Base-by-base conservation (phyloP, 1,140 invertebrate species). In the Pissodes strobi region DNA sequence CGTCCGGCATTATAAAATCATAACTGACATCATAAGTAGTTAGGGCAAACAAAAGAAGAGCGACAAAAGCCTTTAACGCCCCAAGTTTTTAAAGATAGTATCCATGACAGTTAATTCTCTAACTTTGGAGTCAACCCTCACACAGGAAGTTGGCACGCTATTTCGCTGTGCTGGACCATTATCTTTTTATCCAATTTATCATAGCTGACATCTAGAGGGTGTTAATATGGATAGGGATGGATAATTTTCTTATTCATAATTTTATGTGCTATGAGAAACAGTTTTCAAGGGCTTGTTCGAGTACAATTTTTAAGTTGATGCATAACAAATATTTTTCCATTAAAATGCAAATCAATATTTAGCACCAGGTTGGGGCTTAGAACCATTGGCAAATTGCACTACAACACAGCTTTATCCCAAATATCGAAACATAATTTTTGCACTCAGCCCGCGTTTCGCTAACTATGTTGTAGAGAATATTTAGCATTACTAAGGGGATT, bases 61-160 rank as follows among this genome's bases (percentile, higher is more conserved):
- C 66, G 53, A 62, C 61, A 65, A 66, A 66, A 46, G 67, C 43
- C 59, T 70, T 71, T 45, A 45, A 68, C 67, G 65, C 71, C 71
- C 70, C 64, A 66, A 67, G 66, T 69, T 70, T 71, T 72, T 66
- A 68, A 70, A 69, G 66, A 64, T 67, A 45, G 71, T 74, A 74
- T 74, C 72, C 69, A 74, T 74, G 67, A 71, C 72, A 72, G 72
- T 74, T 74, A 74, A 74, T 74, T 65, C 69, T 66, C 51, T 48
- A 55, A 69, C 51, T 53, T 53, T 48, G n/a, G 27, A 37, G 49
- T 49, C 60, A 60, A 67, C 72, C 70, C 71, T 63, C 56, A 66
- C 69, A 70, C 49, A 62, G 48, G 52, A 73, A 70, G 70, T 70
- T 55, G 53, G 58, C 59, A 49, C 53, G 66, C 64, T 71, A 49